A percentile compares a stretch with the other conserved stretches of the same genome.
Evolutionary conservation across 2,888 invertebrate genomes (phyloP).

Genomic region (Tyria jacobaeae): DNA sequence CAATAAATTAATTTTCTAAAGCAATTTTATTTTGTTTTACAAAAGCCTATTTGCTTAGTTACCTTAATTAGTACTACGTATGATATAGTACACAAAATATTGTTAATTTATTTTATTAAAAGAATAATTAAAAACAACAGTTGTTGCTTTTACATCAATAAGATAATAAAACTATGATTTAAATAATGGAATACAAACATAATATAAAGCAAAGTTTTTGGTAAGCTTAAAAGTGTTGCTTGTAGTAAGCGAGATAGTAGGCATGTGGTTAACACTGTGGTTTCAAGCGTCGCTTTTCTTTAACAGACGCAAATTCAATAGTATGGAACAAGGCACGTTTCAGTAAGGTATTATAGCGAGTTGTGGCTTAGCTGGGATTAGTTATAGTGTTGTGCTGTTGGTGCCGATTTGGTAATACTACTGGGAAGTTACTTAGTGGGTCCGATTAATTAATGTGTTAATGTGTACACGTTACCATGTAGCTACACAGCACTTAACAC

Average conservation of each 20-base stretch:
- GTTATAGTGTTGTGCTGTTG: slow-evolving; percentile 33
- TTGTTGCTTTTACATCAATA: too few species aligned
- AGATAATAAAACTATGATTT: too few species aligned
- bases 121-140: too few species aligned
- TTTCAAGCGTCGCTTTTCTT: slow-evolving; percentile 35
- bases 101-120: too few species aligned
- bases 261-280: slow-evolving; percentile 31
- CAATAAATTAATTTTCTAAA: too few species aligned
- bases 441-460: neutral
- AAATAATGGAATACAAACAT: too few species aligned
- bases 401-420: slow-evolving; percentile 36
- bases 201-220: neutral
- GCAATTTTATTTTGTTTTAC: too few species aligned
- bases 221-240: neutral
- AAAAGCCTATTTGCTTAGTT: too few species aligned
- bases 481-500: too few species aligned
- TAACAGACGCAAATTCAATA: slow-evolving; percentile 35
- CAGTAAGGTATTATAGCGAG: slow-evolving; percentile 42
- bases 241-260: too few species aligned
- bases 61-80: too few species aligned
- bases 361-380: slow-evolving; percentile 45
- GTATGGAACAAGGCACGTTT: slow-evolving; percentile 41
- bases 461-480: neutral
- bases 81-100: too few species aligned
- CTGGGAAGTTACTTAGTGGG: neutral